Evolutionary conservation across 2,888 invertebrate species (phyloP).

Genomic region (Nomada ruficornis): DNA sequence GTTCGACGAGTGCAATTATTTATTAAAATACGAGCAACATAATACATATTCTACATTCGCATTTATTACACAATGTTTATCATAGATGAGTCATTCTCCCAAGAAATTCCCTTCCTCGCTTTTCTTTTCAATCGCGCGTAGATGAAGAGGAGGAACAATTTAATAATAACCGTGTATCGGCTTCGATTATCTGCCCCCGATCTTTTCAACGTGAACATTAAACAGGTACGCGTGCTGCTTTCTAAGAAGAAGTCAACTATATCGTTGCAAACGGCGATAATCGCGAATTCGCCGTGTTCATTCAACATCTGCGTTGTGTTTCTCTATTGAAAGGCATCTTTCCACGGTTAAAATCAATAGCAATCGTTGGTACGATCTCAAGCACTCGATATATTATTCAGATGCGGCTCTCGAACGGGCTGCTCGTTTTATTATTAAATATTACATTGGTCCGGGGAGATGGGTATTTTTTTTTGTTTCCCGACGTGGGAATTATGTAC

Average conservation of each 20-base stretch:
- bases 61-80: constrained; percentile 4
- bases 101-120: constrained; percentile 7
- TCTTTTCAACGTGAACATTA: constrained; percentile 13
- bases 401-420: too few relatives aligned
- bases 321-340: constrained; percentile 2
- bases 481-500: not conserved
- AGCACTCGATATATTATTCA: too few relatives aligned
- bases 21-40: constrained; percentile 35
- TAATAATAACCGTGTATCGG: constrained; percentile 28
- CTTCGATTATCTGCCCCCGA: constrained; percentile 20
- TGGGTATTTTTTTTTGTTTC: too few relatives aligned
- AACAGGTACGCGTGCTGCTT: constrained; percentile 15
- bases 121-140: not conserved
- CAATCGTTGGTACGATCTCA: too few relatives aligned
- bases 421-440: too few relatives aligned
- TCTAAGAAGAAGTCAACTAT: not conserved
- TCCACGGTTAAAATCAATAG: not conserved
- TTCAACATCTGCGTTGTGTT: constrained; percentile 18
- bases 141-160: constrained; percentile 3
- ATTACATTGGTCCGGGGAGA: too few relatives aligned
- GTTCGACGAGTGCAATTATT: not conserved
- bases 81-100: constrained; percentile 31
- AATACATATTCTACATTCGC: constrained; percentile 1
- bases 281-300: constrained; percentile 10
- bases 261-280: not conserved